Base-by-base conservation (phyloP, 2,797 vertebrate genomes). In the Sebastes kiyomatsui region DNA sequence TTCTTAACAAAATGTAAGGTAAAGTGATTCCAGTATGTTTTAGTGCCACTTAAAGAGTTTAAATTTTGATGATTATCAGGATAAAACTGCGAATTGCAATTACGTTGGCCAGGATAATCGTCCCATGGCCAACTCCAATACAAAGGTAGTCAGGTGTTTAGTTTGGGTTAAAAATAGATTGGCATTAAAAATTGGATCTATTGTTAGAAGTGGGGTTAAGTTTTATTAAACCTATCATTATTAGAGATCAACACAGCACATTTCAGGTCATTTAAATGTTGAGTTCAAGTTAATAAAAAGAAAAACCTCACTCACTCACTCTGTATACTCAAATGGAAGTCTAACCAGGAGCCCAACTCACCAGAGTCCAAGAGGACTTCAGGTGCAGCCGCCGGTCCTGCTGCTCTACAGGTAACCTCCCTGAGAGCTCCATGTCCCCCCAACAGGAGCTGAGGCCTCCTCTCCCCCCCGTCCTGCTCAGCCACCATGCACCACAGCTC, bases 291-390 rank as follows among this genome's bases (percentile, higher is more conserved):
- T 1, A 18, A 32, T 28, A 35, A 33, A 28, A 12, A 58, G 42
- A 68, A 64, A 16, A 64, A 16, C 16, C 23, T 49, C 20, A 12
- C 22, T 22, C 30, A n/a, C 13, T 77, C 52, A 18, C 42, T 46
- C 46, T 66, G 18, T 42, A 32, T 58, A 54, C 16, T 59, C 9
- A 67, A 70, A 55, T n/a, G 4, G 8, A 60, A 66, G 18, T 62
- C 46, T 54, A 30, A 75, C 4, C 49, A 73, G 66, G 20, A 46
- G 18, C 54, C 13, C 5, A 72, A 92, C 92, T 95, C 89, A 93
- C 92, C 91, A 93, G 87, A 81, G 90, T 94, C 94, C 94, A 94
- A 16, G 78, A 62, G 75, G 87, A 83, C 80, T 84, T 93, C 46
- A 77, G 82, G 76, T 87, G 42, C 42, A 46, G 42, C 42, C 42